Base-by-base conservation (phyloP, 2,888 invertebrate genomes). In the Dolomedes plantarius region DNA sequence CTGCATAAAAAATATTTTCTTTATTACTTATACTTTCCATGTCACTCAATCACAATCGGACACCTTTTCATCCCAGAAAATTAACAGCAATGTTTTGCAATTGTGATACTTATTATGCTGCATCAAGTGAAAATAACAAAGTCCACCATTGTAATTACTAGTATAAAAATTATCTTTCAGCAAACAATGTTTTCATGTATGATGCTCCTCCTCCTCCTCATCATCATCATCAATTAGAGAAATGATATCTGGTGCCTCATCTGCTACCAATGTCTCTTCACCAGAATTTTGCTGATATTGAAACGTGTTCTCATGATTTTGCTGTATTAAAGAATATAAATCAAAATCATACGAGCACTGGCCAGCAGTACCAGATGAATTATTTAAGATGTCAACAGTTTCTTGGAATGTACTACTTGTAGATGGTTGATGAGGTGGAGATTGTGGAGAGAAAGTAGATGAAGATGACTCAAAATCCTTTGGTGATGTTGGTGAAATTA, bases 291-390 rank as follows among this genome's bases (percentile, higher is more conserved):
- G 29, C 27, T 36, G 41, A 28, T 28, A 23, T n/a, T 19, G 46
- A 31, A 23, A 31, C 27, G 16, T 29, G 28, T 41, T 28, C 7
- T 72, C 56, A 3, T 50, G n/a, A 11, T 19, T 50, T 28, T 41
- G 46, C 23, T 29, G 65, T 11, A 85, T 73, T 1, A 85, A 23
- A 6, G 83, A 83, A 68, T 50, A 85, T 13, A 77, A 68, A 62
- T 77, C 72, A 29, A 77, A 77, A 27, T 76, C 29, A 23, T n/a
- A 41, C 19, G 64, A 73, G 50, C 50, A 23, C 9, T 19, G 39
- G 41, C 69, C 36, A 16, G 65, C 39, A 23, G 64, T 23, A 19
- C 39, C 46, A 23, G 71, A 39, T 16, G 77, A 7, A 16, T 19
- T 46, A 0, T 62, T 56, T 29, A 78, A 19, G 56, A 74, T 56